Percentiles rank a stretch among this genome's conserved stretches.
phyloP scores from a whole-genome alignment of 2,113 vertebrate genomes.

The Suncus etruscus region DNA sequence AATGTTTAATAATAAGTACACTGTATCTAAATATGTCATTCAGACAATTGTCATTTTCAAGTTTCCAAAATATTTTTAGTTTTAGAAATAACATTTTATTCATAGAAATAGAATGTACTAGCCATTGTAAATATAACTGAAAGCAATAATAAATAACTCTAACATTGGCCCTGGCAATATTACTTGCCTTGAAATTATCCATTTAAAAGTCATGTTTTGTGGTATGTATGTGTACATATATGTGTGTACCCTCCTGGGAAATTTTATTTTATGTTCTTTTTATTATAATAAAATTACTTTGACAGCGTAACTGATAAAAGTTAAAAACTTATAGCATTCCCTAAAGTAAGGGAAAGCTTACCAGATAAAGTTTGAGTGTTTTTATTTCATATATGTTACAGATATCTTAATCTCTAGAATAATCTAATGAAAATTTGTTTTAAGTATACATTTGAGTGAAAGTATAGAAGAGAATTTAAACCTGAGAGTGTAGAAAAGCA shows the following conservation, averaged over 20 bases:
- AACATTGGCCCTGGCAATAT: neutral
- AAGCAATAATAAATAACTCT: neutral
- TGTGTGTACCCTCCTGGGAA: neutral
- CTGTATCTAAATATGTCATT: slow-evolving; percentile 1
- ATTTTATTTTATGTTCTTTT: neutral
- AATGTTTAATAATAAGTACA: neutral
- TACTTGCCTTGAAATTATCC: neutral
- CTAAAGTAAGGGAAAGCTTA: slow-evolving; percentile 29
- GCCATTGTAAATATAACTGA: neutral
- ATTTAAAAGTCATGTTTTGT: neutral
- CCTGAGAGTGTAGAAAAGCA: neutral
- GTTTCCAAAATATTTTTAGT: neutral
- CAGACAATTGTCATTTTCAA: neutral
- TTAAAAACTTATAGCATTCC: neutral
- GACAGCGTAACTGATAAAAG: too few relatives aligned
- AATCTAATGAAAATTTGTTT: neutral
- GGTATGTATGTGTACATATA: neutral
- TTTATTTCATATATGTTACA: neutral
- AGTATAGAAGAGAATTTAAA: neutral
- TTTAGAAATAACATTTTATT: neutral
- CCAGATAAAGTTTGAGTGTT: neutral
- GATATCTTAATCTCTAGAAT: slow-evolving; percentile 45
- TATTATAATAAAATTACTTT: slow-evolving; percentile 35
- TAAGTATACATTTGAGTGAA: neutral
- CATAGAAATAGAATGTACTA: slow-evolving; percentile 15